Conservation (phyloP, 2,888 invertebrate species). For the Anodontia alba region DNA sequence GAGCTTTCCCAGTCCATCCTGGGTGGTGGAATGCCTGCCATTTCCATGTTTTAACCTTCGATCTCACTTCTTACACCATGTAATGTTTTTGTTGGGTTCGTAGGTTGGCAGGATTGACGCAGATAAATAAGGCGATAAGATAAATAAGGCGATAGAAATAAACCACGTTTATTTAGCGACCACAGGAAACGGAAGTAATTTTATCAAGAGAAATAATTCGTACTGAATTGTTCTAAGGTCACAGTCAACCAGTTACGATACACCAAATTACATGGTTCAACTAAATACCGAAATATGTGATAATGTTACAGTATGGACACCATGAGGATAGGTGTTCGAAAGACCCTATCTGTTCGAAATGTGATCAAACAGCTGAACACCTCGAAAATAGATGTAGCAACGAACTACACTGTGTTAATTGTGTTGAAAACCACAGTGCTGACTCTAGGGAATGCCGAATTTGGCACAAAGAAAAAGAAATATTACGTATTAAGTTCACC, state of each 20-base stretch:
- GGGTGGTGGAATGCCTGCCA: slow-evolving; percentile 1
- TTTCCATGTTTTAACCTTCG: neutral
- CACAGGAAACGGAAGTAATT: neutral
- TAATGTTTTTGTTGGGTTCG: neutral
- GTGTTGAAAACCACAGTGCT: no score
- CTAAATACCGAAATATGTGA: neutral
- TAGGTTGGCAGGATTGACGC: neutral
- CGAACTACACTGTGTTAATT: no score
- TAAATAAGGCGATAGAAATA: neutral
- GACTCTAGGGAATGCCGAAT: no score
- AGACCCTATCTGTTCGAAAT: no score
- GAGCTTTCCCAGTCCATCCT: neutral
- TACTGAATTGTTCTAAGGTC: neutral
- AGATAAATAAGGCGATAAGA: no score
- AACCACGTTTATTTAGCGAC: neutral
- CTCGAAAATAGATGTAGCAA: no score
- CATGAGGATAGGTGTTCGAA: no score
- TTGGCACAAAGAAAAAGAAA: no score
- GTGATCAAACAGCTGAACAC: no score
- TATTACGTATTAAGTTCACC: no score
- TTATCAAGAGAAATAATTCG: neutral
- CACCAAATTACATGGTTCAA: neutral
- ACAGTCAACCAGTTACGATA: neutral
- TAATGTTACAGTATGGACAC: slow-evolving; percentile 6
- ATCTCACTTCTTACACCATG: neutral